These are phyloP conservation scores for Nemurella pictetii DNA, from an alignment of 2,888 invertebrate species.

Conservation along the genomic window DNA sequence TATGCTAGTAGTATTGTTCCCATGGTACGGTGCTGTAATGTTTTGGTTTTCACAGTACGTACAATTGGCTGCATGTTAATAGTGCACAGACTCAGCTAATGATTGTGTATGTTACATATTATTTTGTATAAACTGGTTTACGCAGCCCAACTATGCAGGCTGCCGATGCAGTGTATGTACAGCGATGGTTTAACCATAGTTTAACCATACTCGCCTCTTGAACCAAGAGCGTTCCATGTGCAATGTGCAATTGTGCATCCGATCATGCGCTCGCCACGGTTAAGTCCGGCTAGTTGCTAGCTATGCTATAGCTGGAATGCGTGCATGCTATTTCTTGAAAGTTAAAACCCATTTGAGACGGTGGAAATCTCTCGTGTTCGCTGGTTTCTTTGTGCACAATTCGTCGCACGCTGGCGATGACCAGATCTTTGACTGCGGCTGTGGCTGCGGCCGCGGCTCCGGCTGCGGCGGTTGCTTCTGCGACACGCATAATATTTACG, in stretches of 20 bases:
- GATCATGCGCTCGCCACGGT: not conserved
- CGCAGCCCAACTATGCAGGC: not conserved
- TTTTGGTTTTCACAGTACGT: constrained; percentile 26
- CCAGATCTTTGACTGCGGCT: too few species aligned
- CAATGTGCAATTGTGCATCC: not conserved
- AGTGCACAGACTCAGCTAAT: not conserved
- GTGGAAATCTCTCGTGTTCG: not conserved
- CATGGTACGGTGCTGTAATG: constrained; percentile 24
- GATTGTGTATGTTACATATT: not conserved
- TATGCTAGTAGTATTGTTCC: not conserved
- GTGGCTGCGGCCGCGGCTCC: not conserved
- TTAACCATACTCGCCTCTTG: not conserved
- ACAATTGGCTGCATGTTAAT: not conserved
- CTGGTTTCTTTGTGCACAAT: not conserved
- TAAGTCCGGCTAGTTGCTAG: not conserved
- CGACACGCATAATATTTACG: not conserved
- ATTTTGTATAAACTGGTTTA: not conserved
- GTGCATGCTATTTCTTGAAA: not conserved
- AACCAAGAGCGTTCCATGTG: not conserved
- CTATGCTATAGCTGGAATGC: not conserved
- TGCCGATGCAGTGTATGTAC: not conserved
- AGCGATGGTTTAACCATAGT: too few species aligned
- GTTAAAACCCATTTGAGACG: not conserved
- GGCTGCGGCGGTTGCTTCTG: not conserved
- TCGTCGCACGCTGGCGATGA: too few species aligned